Conservation (phyloP, 2,888 invertebrate species). For the Ornithoptera priamus region DNA sequence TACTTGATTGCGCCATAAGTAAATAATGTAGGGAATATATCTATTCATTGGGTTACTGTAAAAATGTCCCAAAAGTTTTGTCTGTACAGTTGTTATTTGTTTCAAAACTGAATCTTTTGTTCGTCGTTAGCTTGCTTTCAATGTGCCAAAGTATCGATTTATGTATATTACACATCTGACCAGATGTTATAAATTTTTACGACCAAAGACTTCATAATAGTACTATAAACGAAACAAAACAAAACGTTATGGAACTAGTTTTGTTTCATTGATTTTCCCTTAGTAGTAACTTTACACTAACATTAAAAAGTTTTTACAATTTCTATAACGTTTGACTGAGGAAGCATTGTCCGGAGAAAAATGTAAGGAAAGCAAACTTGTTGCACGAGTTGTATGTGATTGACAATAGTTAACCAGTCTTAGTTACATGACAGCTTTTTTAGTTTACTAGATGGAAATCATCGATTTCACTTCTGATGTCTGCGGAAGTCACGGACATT, state of each 20-base stretch:
- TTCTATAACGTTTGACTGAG: conserved; percentile 20
- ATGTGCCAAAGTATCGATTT: conserved; percentile 42
- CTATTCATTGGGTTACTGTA: too few species aligned
- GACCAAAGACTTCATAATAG: conserved; percentile 29
- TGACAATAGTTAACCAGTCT: conserved; percentile 6
- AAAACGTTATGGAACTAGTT: background rate
- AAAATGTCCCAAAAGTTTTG: background rate
- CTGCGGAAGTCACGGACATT: too few species aligned
- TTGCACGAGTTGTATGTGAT: conserved; percentile 4
- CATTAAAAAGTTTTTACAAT: background rate
- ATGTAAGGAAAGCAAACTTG: conserved; percentile 4
- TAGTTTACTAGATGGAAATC: background rate
- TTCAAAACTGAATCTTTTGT: conserved; percentile 48
- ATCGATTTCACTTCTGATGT: background rate
- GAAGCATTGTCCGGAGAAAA: conserved; percentile 4
- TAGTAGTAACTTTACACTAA: background rate
- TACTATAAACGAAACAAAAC: background rate
- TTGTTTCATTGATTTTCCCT: background rate
- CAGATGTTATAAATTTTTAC: conserved; percentile 50
- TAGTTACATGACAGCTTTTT: background rate
- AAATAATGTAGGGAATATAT: background rate
- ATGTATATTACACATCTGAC: conserved; percentile 47
- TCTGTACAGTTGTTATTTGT: conserved; percentile 18
- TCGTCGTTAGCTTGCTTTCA: conserved; percentile 54
- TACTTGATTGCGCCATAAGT: background rate